Evolutionary conservation across 2,888 invertebrate genomes (phyloP), one percentile per base, ranked within the genome.

Genomic region (Gasteruption jaculator): DNA sequence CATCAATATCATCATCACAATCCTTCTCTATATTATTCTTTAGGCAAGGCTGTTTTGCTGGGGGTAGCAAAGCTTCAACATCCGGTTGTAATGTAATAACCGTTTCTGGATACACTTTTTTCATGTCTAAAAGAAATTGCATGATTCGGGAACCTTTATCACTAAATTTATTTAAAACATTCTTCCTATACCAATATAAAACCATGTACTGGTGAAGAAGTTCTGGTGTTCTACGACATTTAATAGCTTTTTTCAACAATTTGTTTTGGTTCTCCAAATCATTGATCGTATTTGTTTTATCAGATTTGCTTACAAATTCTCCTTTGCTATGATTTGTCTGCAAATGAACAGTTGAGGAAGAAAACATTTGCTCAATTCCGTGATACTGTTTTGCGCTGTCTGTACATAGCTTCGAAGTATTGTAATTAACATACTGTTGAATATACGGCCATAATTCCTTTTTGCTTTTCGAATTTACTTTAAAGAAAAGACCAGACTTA

Each of bases 251-350:
- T 19, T 48, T 48, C 4, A 52, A 29, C 16, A 46, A 24, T 15
- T 40, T 45, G 14, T 52, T 49, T 26, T 47, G 48, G 18, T 49
- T 49, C 27, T 47, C 46, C 10, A 50, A 35, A 34, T 50, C 38
- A 24, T 50, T 52, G 10, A 50, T 48, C 6, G 39, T 48, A 20
- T 48, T 48, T 1, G 10, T 3, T 3, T 38, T 29, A 39, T 47
- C 24, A 7, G 33, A 24, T 30, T 22, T 25, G 12, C 16, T n/a
- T 1, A 46, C 46, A 25, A 30, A 50, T 24, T 50, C 50, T 12
- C 48, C 45, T 10, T 18, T 41, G 10, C 43, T 42, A 27, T 47
- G 44, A 25, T 38, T 50, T 4, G 52, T 50, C 11, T 22, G 14
- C 38, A 48, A 41, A 36, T 52, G 48, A 5, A 44, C 41, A 6